A percentile compares a stretch with the other conserved stretches of the same genome.
phyloP scores from a whole-genome alignment of 2,113 vertebrate genomes.

The Ammodytes marinus region DNA sequence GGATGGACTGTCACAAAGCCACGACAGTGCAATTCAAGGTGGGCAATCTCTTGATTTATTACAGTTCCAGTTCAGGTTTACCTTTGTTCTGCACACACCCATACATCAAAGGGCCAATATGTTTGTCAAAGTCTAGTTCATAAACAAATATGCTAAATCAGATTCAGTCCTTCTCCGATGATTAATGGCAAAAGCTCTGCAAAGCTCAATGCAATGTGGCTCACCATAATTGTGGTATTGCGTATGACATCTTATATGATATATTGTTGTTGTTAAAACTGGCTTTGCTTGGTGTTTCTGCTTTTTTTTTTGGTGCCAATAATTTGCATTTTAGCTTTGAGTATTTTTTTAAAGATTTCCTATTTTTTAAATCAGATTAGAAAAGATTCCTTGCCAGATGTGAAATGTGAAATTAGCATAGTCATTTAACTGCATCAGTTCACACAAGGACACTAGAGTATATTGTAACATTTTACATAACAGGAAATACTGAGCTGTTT shows the following conservation, averaged over 20 bases:
- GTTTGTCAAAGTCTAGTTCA: constrained; percentile 58
- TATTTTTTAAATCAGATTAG: not conserved
- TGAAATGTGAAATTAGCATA: constrained; percentile 11
- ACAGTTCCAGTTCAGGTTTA: constrained; percentile 26
- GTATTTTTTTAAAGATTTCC: not conserved
- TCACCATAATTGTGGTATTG: constrained; percentile 23
- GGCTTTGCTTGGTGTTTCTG: constrained; percentile 1
- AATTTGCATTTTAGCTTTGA: constrained; percentile 24
- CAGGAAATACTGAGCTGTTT: not conserved
- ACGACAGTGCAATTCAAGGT: constrained; percentile 49
- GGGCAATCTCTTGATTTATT: constrained; percentile 57
- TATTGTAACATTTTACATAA: constrained; percentile 13
- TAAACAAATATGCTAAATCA: constrained; percentile 62
- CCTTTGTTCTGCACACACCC: constrained; percentile 23
- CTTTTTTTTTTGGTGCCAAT: not conserved
- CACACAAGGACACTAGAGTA: not conserved
- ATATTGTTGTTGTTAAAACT: constrained; percentile 14
- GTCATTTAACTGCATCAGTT: fast-evolving
- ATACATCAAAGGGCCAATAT: constrained; percentile 55
- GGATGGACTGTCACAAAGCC: constrained; percentile 40
- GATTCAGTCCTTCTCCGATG: constrained; percentile 24
- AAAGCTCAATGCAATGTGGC: constrained; percentile 43
- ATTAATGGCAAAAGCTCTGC: constrained; percentile 57
- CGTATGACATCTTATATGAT: constrained; percentile 20
- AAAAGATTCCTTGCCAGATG: not conserved